Base-by-base conservation (phyloP, 2,113 vertebrate genomes). In the Spea bombifrons region DNA sequence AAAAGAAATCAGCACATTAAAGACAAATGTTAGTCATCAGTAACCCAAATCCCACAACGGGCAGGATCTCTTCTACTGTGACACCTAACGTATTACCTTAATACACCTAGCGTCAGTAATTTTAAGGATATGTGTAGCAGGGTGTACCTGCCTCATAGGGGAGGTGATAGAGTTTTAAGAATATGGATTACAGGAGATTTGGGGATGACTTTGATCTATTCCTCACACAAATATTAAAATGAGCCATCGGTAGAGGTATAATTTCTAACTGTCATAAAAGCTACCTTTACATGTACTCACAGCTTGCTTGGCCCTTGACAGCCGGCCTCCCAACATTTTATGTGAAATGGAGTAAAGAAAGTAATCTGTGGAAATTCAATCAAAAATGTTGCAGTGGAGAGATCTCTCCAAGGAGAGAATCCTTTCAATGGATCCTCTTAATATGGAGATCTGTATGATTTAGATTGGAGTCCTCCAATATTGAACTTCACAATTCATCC, bases 51-150 rank as follows among this genome's bases (percentile, higher is more conserved):
- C 75, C 75, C 66, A 76, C 52, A 76, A 76, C 66, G 61, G 53
- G 12, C 52, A 76, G 68, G n/a, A 76, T 43, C 47, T 69, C 48
- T 59, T 76, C 15, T 66, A 30, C 57, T n/a, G 66, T 76, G 66
- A 76, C 75, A 76, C 75, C 75, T 76, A 76, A 30, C 45, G 61
- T 55, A 76, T 70, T 76, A 70, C 69, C 66, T 59, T 69, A 76
- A 76, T 76, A 66, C 52, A 8, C 55, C 5, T 68, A 76, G 75
- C 75, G 66, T 76, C 75, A 76, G 75, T 76, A 76, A 76, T 76
- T 76, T 76, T 59, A 49, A 69, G 53, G 75, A 59, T 76, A 76
- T 76, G 16, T 76, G 66, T 59, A 61, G 69, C 75, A 69, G 75
- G 75, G 75, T 76, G 75, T 76, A 76, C 53, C 75, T 61, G 66